These are phyloP conservation scores for Hippopotamus amphibius DNA, from an alignment of 2,113 vertebrate species.

Conservation along the genomic window DNA sequence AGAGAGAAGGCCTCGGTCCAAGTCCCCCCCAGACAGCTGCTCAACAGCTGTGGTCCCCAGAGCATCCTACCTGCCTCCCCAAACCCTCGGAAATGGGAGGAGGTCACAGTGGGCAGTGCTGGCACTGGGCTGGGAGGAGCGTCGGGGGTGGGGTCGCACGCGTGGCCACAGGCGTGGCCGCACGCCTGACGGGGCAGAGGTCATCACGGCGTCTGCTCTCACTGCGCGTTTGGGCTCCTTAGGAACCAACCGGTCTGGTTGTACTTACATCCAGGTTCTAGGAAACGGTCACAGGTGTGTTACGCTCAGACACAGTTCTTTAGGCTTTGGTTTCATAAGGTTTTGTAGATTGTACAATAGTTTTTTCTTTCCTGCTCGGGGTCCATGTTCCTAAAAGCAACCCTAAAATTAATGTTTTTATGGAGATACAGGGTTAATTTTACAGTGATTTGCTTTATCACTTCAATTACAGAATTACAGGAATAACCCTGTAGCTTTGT, in stretches of 20 bases:
- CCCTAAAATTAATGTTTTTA: background rate
- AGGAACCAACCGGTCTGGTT: background rate
- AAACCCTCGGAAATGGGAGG: background rate
- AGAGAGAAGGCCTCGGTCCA: rapidly evolving
- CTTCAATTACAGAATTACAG: rapidly evolving
- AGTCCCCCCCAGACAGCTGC: background rate
- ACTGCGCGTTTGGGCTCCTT: background rate
- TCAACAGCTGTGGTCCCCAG: rapidly evolving
- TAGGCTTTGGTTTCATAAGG: background rate
- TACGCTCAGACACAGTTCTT: background rate
- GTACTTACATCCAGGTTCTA: rapidly evolving
- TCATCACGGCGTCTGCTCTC: rapidly evolving
- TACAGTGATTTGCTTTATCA: background rate
- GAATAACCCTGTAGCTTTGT: background rate
- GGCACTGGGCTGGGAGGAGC: no score
- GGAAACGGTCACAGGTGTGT: background rate
- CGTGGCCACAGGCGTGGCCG: no score
- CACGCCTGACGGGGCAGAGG: no score
- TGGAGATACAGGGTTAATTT: background rate
- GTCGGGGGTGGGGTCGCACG: no score
- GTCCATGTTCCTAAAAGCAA: background rate
- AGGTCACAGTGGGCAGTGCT: background rate
- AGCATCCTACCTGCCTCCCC: background rate
- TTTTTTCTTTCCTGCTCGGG: background rate
- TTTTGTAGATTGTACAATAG: background rate